Evolutionary conservation across 2,888 invertebrate genomes (phyloP).

Genomic region (Chydorus sphaericus): DNA sequence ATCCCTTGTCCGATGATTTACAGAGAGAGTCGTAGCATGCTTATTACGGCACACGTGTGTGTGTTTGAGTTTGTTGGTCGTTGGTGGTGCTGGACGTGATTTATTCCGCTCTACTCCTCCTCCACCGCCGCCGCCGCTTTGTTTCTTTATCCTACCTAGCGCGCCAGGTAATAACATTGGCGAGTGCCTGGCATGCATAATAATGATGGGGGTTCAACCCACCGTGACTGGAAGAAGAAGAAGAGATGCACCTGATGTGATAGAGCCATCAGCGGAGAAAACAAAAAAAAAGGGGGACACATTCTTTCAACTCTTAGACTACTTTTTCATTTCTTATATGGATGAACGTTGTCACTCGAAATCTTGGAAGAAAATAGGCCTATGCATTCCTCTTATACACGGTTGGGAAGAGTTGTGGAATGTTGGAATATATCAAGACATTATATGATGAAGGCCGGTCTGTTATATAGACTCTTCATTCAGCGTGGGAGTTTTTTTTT

Average conservation of each 20-base stretch:
- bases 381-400: too few species aligned
- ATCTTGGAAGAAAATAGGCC: too few species aligned
- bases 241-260: too few species aligned
- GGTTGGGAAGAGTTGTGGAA: too few species aligned
- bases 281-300: background rate
- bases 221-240: background rate
- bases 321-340: too few species aligned
- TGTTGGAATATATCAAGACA: too few species aligned
- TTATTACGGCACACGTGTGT: background rate
- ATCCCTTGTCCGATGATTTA: constrained; percentile 6
- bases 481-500: too few species aligned
- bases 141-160: background rate
- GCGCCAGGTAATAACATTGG: too few species aligned
- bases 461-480: too few species aligned
- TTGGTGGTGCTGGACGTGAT: background rate
- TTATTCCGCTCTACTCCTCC: background rate
- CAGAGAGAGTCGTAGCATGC: background rate
- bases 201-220: background rate
- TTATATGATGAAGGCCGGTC: too few species aligned
- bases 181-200: background rate
- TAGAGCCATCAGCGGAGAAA: background rate
- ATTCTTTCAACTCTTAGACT: background rate
- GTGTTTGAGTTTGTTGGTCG: background rate
- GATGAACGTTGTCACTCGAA: too few species aligned
- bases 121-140: background rate